phyloP scores from a whole-genome alignment of 1,140 invertebrate genomes.

The Zaprionus camerounensis region DNA sequence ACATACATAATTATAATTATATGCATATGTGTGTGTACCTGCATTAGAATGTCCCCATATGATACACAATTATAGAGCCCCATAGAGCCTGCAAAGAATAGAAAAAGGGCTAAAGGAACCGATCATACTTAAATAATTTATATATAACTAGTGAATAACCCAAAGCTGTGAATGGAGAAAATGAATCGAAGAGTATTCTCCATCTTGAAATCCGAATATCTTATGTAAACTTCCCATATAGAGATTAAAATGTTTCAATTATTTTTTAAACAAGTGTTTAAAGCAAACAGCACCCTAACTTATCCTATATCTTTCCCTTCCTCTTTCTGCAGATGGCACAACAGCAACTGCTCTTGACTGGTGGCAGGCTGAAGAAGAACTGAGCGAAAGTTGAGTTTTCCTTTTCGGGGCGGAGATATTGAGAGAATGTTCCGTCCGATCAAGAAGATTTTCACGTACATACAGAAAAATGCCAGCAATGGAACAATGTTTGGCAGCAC shows the following conservation, averaged over 20 bases:
- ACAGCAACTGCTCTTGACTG: conserved; percentile 22
- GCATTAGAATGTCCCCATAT: conserved; percentile 27
- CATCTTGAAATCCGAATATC: background rate
- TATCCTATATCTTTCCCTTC: background rate
- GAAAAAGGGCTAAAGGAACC: background rate
- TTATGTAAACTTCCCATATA: background rate
- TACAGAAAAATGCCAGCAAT: conserved; percentile 83
- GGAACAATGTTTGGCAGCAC: conserved; percentile 71
- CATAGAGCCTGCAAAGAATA: conserved; percentile 21
- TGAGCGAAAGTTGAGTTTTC: conserved; percentile 3
- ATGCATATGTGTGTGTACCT: background rate
- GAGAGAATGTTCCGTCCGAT: conserved; percentile 81
- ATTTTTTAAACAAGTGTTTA: too few species aligned
- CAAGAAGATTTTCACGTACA: conserved; percentile 82
- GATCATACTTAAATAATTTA: background rate
- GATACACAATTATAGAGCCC: conserved; percentile 27
- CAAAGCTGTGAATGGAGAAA: background rate
- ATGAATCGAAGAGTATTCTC: background rate
- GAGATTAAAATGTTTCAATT: background rate
- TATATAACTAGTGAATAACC: background rate
- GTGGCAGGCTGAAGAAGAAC: conserved; percentile 26
- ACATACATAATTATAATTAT: conserved; percentile 15
- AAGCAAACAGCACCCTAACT: background rate
- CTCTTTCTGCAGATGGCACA: conserved; percentile 46
- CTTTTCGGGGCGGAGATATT: conserved; percentile 23